Conservation (phyloP, 2,797 vertebrate species). For the Rhodeus uyekii region DNA sequence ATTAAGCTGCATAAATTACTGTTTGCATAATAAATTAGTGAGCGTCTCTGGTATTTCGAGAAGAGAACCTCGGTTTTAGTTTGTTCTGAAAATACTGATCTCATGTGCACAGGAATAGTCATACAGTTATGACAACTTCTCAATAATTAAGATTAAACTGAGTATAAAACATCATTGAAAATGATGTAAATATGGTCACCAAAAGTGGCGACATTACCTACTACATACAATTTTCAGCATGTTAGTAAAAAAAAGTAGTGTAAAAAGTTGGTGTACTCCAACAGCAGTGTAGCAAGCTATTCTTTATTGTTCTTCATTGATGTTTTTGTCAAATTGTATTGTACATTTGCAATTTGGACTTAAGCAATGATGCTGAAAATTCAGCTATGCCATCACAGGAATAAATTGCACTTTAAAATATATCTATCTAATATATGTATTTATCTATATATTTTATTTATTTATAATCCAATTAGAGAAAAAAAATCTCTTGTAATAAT, state of each 20-base stretch:
- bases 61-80: not conserved
- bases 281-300: not conserved
- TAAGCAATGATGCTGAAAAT: not conserved
- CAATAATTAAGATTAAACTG: not conserved
- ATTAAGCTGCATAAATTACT: slow-evolving; percentile 22
- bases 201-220: not conserved
- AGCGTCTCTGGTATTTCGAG: not conserved
- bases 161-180: not conserved
- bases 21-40: not conserved
- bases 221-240: not conserved
- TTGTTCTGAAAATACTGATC: not conserved
- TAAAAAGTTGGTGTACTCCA: not conserved
- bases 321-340: not conserved
- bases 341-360: not conserved
- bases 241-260: too few relatives aligned
- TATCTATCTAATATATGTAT: too few relatives aligned
- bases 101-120: not conserved
- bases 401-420: not conserved
- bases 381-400: not conserved
- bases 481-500: too few relatives aligned
- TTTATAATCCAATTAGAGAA: too few relatives aligned
- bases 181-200: not conserved
- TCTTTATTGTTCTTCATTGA: not conserved
- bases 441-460: too few relatives aligned
- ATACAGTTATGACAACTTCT: not conserved